phyloP scores from a whole-genome alignment of 2,888 invertebrate species.

The Aphidoletes aphidimyza region DNA sequence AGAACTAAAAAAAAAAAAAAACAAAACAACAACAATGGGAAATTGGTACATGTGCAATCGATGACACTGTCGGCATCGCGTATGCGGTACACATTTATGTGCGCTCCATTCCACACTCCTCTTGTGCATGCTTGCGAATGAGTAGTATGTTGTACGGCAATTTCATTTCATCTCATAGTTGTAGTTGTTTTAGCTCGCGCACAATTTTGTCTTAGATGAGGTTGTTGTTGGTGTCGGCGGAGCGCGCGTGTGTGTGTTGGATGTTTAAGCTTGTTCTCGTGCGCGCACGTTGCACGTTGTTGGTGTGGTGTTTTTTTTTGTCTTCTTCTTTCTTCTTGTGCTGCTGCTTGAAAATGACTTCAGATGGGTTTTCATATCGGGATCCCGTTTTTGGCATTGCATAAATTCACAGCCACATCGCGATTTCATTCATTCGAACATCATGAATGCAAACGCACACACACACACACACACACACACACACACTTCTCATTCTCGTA shows the following conservation, averaged over 20 bases:
- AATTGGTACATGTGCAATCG: slow-evolving; percentile 44
- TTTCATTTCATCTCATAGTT: too few species aligned
- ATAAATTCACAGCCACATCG: neutral
- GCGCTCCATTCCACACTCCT: neutral
- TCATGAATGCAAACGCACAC: neutral
- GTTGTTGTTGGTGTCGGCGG: too few species aligned
- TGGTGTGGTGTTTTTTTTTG: neutral
- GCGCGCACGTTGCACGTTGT: too few species aligned
- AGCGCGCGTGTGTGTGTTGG: too few species aligned
- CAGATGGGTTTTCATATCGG: slow-evolving; percentile 1
- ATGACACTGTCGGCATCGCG: neutral
- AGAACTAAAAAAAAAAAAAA: neutral
- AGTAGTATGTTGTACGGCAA: too few species aligned
- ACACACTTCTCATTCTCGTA: neutral
- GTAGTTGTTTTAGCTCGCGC: too few species aligned
- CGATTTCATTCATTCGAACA: neutral
- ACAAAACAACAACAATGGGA: too few species aligned
- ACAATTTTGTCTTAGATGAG: too few species aligned
- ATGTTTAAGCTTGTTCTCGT: too few species aligned
- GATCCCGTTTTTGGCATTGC: neutral
- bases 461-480: neutral
- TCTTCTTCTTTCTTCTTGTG: neutral
- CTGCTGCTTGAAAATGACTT: neutral
- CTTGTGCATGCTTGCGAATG: too few species aligned
- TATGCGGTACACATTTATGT: slow-evolving; percentile 10